Percentiles rank a stretch among this genome's conserved stretches.
Conservation (phyloP, 2,888 invertebrate genomes). For the Platyscelio sp. region DNA sequence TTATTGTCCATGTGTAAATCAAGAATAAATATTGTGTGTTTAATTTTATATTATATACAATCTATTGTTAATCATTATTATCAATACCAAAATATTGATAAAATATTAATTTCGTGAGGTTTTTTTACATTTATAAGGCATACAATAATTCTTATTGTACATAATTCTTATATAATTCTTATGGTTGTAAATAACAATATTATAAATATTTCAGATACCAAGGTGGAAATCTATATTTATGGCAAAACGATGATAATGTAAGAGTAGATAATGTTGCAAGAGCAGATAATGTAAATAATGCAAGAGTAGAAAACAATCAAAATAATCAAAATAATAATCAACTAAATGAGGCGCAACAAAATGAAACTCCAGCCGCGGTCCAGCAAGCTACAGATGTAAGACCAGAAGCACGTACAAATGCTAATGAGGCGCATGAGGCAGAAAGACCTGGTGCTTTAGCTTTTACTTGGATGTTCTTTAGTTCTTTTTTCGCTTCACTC, state of each 20-base stretch:
- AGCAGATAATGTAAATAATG: constrained; percentile 78
- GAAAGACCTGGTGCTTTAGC: constrained; percentile 89
- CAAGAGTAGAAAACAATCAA: constrained; percentile 79
- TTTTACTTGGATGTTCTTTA: constrained; percentile 95
- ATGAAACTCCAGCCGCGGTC: constrained; percentile 66
- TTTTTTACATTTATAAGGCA: no score
- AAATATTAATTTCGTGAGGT: no score
- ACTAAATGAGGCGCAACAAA: constrained; percentile 75
- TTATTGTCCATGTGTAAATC: no score
- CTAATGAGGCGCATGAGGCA: constrained; percentile 84
- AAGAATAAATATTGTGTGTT: no score
- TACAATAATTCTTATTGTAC: no score
- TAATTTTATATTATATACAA: no score
- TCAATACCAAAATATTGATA: no score
- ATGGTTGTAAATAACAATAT: no score
- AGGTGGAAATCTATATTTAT: constrained; percentile 86
- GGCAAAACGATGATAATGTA: constrained; percentile 74
- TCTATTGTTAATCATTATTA: no score
- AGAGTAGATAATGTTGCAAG: constrained; percentile 65
- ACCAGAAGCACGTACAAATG: constrained; percentile 81
- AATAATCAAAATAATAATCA: constrained; percentile 78
- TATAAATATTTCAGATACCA: constrained; percentile 60
- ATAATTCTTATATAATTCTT: no score
- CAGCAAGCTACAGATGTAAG: constrained; percentile 80
- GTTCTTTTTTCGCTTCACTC: constrained; percentile 96